Evolutionary conservation across 2,888 invertebrate species (phyloP).

Genomic region (Ectemnius continuus): DNA sequence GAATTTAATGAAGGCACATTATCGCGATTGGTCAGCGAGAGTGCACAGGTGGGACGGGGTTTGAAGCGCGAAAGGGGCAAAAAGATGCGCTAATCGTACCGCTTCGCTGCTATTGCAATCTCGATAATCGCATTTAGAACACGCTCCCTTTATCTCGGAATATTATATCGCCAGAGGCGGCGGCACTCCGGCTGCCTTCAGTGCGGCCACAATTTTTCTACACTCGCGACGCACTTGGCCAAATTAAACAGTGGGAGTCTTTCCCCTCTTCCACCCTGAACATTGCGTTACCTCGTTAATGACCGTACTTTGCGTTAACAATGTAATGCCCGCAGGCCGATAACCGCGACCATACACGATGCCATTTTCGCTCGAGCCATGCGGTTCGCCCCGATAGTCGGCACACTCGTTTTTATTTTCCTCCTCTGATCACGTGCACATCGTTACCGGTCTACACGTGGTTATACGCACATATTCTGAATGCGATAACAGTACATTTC

Average conservation of each 20-base stretch:
- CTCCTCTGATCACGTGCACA: constrained; percentile 15
- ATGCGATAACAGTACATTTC: constrained; percentile 26
- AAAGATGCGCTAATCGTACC: constrained; percentile 33
- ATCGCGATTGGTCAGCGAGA: constrained; percentile 31
- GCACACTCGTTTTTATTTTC: constrained; percentile 26
- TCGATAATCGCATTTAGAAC: constrained; percentile 38
- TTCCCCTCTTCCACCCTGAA: neutral
- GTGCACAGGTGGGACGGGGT: too few species aligned
- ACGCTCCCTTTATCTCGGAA: constrained; percentile 34
- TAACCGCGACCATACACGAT: constrained; percentile 40
- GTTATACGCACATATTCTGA: constrained; percentile 21
- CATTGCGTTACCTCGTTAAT: constrained; percentile 39
- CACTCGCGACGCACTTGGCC: neutral
- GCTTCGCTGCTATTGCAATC: constrained; percentile 11
- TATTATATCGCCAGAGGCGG: constrained; percentile 18
- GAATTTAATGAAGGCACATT: constrained; percentile 22
- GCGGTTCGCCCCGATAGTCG: constrained; percentile 26
- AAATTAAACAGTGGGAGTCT: constrained; percentile 27
- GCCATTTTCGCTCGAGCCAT: constrained; percentile 34
- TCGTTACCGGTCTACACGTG: constrained; percentile 5
- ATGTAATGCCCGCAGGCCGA: constrained; percentile 38
- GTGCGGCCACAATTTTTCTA: neutral
- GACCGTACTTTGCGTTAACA: constrained; percentile 41
- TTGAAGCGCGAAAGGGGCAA: neutral
- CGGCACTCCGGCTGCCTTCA: neutral